Evolutionary conservation across 30 jellyfish, hydroid and myxozoan genomes (phyloP).

Genomic region (Rhopilema esculentum): DNA sequence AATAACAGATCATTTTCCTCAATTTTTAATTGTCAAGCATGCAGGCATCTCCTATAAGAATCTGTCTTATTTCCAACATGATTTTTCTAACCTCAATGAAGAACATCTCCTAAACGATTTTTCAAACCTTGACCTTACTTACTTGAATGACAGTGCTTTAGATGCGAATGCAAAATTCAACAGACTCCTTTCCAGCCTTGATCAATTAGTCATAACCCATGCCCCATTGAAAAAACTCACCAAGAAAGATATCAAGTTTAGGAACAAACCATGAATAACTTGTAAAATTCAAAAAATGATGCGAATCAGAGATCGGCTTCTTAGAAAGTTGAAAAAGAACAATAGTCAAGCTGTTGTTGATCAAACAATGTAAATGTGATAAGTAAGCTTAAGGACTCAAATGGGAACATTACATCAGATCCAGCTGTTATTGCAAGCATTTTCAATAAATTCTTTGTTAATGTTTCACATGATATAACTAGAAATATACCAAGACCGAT

Average conservation of each 20-base stretch:
- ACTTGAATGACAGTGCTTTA: conserved; percentile 21
- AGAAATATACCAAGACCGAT: conserved; percentile 14
- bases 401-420: conserved; percentile 16
- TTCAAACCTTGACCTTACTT: conserved; percentile 49
- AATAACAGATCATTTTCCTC: conserved; percentile 69
- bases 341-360: not conserved
- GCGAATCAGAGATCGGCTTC: conserved; percentile 53
- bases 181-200: conserved; percentile 50
- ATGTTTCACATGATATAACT: conserved; percentile 22
- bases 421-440: conserved; percentile 26
- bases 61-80: conserved; percentile 43
- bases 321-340: conserved; percentile 25
- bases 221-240: conserved; percentile 58
- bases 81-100: conserved; percentile 48
- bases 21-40: conserved; percentile 56
- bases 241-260: conserved; percentile 31
- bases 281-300: conserved; percentile 51
- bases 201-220: conserved; percentile 49
- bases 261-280: conserved; percentile 51
- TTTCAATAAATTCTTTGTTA: conserved; percentile 11
- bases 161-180: conserved; percentile 35
- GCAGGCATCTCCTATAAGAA: conserved; percentile 60
- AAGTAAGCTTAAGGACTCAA: conserved; percentile 6
- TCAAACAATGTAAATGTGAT: not conserved
- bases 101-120: conserved; percentile 51